Base-by-base conservation (phyloP, 1,140 invertebrate genomes). In the Bactericera cockerelli region DNA sequence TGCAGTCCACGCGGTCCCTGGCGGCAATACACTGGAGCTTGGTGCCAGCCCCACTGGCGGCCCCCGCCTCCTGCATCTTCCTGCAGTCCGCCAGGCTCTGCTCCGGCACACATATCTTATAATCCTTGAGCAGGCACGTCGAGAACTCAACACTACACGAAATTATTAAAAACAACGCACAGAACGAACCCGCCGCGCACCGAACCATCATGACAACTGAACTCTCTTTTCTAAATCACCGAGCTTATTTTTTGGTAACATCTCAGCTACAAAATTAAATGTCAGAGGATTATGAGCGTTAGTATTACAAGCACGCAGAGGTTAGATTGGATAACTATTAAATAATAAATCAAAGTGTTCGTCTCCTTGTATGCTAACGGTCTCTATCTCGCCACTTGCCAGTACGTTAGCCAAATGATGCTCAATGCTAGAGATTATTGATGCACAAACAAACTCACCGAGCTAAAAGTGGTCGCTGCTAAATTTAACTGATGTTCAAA, bases 161-260 rank as follows among this genome's bases (percentile, higher is more conserved):
- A 4, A 58, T 62, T n/a, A 42, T 26, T 57, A 3, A 14, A 38
- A 6, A 8, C n/a, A 2, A 2, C 49, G 61, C 19, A 36, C 57
- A 21, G 25, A 25, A 13, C 19, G 1, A 63, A 10, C 13, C 24
- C 26, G 28, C 31, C 33, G 14, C 22, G 25, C 19, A 10, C n/a
- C 25, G 14, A 49, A 91, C 87, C 1, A 86, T 78, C 11, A 83
- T 81, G 16, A 84, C 79, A 25, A 91, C 77, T 69, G 92, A 89
- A 0, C 87, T 88, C 65, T 84, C 76, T 31, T 31, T 31, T 31
- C 13, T 31, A 31, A 31, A 31, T 31, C 28, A 31, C 28, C 28
- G 13, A 13, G 28, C 28, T 31, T 31, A 31, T 13, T 31, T 13
- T 4, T 31, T 31, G 4, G 4, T 6, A 13, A 13, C 28, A 31